Conservation (phyloP, 1,140 invertebrate genomes). For the Brachionus rubens region DNA sequence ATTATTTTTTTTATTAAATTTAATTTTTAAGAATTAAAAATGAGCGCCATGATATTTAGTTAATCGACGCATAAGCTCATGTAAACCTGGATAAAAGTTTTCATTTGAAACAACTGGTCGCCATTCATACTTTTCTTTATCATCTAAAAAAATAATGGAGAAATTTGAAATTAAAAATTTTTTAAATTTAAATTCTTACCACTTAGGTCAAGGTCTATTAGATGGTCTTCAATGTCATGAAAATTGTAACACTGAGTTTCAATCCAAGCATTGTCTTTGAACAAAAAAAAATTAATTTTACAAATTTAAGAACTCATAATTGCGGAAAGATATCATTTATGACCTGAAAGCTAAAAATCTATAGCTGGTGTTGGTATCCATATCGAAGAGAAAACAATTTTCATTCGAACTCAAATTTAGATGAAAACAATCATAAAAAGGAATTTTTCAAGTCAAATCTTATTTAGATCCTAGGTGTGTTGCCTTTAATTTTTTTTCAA, state of each 20-base stretch:
- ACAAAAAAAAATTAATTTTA: background rate
- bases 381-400: too few relatives aligned
- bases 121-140: background rate
- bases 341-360: too few relatives aligned
- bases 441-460: too few relatives aligned
- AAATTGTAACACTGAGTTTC: constrained; percentile 24
- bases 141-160: background rate
- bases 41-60: background rate
- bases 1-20: constrained; percentile 19
- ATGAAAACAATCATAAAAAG: too few relatives aligned
- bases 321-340: too few relatives aligned
- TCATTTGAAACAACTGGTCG: background rate
- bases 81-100: background rate
- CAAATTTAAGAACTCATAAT: background rate
- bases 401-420: too few relatives aligned
- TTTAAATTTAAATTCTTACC: background rate
- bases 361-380: too few relatives aligned
- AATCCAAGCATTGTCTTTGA: constrained; percentile 29
- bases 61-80: background rate
- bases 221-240: background rate
- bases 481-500: too few relatives aligned
- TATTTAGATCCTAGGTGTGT: too few relatives aligned
- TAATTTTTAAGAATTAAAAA: constrained; percentile 10
- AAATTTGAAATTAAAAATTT: background rate
- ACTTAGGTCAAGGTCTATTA: background rate